Percentiles rank a stretch among this genome's conserved stretches.
phyloP scores from a whole-genome alignment of 2,113 vertebrate species.

The Macaca fascicularis region DNA sequence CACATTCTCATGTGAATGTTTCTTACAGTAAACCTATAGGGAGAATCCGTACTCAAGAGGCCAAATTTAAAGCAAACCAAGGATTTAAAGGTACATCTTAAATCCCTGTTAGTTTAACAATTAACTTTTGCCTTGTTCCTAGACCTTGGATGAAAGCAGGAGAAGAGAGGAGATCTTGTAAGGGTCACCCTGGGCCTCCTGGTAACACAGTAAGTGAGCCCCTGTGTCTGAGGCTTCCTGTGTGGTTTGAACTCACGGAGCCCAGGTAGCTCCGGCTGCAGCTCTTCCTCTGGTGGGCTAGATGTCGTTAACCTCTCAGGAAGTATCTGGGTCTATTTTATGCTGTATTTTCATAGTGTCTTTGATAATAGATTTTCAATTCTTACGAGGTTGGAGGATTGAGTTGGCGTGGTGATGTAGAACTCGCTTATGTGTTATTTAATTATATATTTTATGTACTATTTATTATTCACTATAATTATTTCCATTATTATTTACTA shows the following conservation, averaged over 20 bases:
- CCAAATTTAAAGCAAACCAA: neutral
- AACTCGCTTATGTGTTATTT: neutral
- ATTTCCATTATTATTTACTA: too few species aligned
- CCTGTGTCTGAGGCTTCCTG: neutral
- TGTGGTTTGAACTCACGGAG: conserved; percentile 32
- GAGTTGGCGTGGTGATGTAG: neutral
- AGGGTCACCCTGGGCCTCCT: neutral
- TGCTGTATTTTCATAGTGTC: neutral
- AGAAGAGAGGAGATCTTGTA: neutral
- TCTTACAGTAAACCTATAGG: neutral
- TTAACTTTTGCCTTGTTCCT: neutral
- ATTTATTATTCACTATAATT: too few species aligned
- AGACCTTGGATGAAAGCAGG: neutral
- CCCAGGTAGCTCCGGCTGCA: neutral
- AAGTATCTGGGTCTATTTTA: conserved; percentile 22
- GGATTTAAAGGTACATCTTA: neutral
- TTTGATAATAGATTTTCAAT: neutral
- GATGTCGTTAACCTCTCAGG: conserved; percentile 20
- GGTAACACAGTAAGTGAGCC: neutral
- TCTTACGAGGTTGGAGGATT: neutral
- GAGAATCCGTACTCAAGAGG: neutral
- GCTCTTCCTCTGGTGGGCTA: neutral
- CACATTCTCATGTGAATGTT: neutral
- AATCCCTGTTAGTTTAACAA: neutral
- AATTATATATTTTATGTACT: neutral